Evolutionary conservation across 2,113 vertebrate species (phyloP).

Genomic region (Cyprinodon tularosa): DNA sequence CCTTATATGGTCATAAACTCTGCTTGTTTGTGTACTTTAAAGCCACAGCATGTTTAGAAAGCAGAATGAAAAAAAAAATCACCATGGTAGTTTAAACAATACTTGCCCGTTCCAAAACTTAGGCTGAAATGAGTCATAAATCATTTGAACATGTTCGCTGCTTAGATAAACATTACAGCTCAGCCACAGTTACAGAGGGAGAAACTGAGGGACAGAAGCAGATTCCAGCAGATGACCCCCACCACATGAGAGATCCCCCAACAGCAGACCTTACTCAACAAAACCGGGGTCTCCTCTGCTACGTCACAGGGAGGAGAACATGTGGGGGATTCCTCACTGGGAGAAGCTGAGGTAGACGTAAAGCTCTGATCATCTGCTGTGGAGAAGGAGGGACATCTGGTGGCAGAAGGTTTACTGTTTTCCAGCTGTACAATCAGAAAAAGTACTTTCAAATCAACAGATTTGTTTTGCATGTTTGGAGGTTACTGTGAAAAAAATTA

Average conservation of each 20-base stretch:
- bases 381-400: slow-evolving; percentile 62
- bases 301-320: slow-evolving; percentile 68
- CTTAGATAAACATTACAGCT: not conserved
- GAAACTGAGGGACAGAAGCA: not conserved
- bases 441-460: not conserved
- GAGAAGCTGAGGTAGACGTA: slow-evolving; percentile 12
- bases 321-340: slow-evolving; percentile 72
- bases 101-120: slow-evolving; percentile 28
- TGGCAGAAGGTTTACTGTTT: slow-evolving; percentile 37
- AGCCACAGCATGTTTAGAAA: not conserved
- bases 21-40: not conserved
- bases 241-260: slow-evolving; percentile 37
- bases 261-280: slow-evolving; percentile 57
- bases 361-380: not conserved
- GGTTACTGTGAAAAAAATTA: too few species aligned
- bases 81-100: slow-evolving; percentile 24
- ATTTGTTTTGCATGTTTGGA: not conserved
- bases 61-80: not conserved
- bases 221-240: slow-evolving; percentile 20
- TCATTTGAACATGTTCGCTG: slow-evolving; percentile 22
- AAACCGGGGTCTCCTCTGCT: slow-evolving; percentile 62
- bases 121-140: slow-evolving; percentile 31
- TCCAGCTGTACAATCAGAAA: not conserved
- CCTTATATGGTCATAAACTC: not conserved
- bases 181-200: not conserved